A percentile compares a stretch with the other conserved stretches of the same genome.
These are phyloP conservation scores for Pomatostomus ruficeps DNA, from an alignment of 2,113 vertebrate genomes.

Conservation along the genomic window DNA sequence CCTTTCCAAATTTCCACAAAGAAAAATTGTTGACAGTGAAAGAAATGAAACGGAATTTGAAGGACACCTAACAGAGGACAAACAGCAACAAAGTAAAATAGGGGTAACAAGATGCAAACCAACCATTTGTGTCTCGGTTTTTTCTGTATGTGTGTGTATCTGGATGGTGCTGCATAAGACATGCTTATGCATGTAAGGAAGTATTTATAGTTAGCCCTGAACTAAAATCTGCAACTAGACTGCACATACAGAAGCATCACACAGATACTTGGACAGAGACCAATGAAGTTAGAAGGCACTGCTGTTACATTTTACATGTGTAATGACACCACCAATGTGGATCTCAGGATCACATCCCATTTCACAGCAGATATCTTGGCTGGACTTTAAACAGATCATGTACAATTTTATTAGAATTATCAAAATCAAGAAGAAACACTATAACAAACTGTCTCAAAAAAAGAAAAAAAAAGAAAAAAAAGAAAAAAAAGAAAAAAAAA, in stretches of 20 bases:
- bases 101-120: background rate
- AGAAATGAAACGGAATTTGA: background rate
- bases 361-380: background rate
- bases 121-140: background rate
- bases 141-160: rapidly evolving
- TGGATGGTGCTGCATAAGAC: background rate
- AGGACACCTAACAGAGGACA: background rate
- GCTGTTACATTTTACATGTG: background rate
- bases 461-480: background rate
- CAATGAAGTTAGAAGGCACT: background rate
- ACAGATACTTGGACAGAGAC: background rate
- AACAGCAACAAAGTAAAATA: background rate
- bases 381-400: background rate
- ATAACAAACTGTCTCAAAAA: background rate
- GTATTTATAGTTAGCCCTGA: background rate
- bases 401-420: background rate
- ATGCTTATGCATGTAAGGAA: background rate
- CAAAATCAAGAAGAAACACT: background rate
- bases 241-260: background rate
- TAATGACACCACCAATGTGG: rapidly evolving
- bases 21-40: background rate
- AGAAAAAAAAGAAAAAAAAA: background rate
- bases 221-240: background rate
- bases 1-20: background rate
- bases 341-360: background rate